Percentiles rank a stretch among this genome's conserved stretches.
Evolutionary conservation across 2,888 invertebrate species (phyloP).

Genomic region (Julus scanicus): DNA sequence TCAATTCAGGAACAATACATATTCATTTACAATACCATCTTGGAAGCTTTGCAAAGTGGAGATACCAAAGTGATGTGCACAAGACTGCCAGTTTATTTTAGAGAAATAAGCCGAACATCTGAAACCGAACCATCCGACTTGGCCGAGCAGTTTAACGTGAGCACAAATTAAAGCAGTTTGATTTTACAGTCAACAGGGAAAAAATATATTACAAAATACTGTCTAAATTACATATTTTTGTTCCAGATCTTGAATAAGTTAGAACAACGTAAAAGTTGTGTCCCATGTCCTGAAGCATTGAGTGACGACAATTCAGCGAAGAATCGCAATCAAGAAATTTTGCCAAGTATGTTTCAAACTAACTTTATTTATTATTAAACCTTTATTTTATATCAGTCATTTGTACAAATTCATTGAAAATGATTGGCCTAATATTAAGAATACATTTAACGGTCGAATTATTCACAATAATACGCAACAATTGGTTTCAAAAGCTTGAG

Average conservation of each 20-base stretch:
- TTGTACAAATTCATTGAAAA: no score
- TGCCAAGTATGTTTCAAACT: constrained; percentile 48
- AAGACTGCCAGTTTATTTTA: constrained; percentile 44
- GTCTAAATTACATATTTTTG: background rate
- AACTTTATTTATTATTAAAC: background rate
- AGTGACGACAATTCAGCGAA: constrained; percentile 45
- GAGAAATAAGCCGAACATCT: constrained; percentile 44
- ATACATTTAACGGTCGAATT: no score
- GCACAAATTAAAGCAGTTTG: background rate
- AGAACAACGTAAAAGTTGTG: constrained; percentile 49
- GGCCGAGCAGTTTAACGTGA: constrained; percentile 51
- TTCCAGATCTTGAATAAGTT: constrained; percentile 47
- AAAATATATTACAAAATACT: background rate
- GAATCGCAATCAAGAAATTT: constrained; percentile 49
- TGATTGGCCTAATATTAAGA: no score
- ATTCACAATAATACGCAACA: no score
- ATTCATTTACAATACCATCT: constrained; percentile 52
- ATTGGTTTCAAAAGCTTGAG: no score
- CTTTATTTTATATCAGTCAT: background rate
- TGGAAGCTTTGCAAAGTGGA: constrained; percentile 53
- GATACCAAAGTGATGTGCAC: constrained; percentile 51
- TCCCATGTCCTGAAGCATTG: constrained; percentile 50
- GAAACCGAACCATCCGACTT: constrained; percentile 52
- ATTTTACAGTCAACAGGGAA: background rate
- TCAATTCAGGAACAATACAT: constrained; percentile 51